phyloP scores from a whole-genome alignment of 2,113 vertebrate species.

The Anoplopoma fimbria region DNA sequence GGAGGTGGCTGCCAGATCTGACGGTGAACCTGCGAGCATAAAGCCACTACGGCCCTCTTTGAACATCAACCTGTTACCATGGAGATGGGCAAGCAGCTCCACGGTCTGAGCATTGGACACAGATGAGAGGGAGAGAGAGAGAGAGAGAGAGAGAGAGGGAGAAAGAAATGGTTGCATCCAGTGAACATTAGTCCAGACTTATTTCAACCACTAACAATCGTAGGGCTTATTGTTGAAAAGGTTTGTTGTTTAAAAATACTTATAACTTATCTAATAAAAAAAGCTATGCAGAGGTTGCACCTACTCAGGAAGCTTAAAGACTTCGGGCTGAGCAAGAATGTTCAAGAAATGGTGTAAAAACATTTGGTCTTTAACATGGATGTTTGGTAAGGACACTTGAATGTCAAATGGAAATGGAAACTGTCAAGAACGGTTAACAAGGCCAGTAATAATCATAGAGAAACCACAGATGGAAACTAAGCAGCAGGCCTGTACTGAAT shows the following conservation, averaged over 20 bases:
- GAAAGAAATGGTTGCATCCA: not conserved
- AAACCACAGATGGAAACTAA: not conserved
- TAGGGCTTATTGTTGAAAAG: not conserved
- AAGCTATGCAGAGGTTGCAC: not conserved
- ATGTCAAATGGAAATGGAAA: not conserved
- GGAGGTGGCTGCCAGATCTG: slow-evolving; percentile 49
- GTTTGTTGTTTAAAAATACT: not conserved
- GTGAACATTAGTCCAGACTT: not conserved
- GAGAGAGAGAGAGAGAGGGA: slow-evolving; percentile 20
- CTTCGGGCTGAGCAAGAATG: not conserved
- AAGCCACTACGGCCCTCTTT: slow-evolving; percentile 47
- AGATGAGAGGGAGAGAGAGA: slow-evolving; percentile 43
- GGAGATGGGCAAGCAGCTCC: slow-evolving; percentile 59
- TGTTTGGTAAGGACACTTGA: not conserved
- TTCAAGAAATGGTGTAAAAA: not conserved
- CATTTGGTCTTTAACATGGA: not conserved
- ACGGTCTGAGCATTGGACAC: slow-evolving; percentile 57
- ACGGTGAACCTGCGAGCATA: slow-evolving; percentile 56
- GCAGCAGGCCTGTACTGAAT: too few relatives aligned
- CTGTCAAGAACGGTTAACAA: not conserved
- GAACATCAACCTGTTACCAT: slow-evolving; percentile 78
- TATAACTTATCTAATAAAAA: not conserved
- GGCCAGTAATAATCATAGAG: not conserved
- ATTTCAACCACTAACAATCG: not conserved
- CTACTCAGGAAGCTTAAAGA: not conserved